Percentiles rank a stretch among this genome's conserved stretches.
Conservation (phyloP, 2,888 invertebrate species). For the Acanthopleura granulata region DNA sequence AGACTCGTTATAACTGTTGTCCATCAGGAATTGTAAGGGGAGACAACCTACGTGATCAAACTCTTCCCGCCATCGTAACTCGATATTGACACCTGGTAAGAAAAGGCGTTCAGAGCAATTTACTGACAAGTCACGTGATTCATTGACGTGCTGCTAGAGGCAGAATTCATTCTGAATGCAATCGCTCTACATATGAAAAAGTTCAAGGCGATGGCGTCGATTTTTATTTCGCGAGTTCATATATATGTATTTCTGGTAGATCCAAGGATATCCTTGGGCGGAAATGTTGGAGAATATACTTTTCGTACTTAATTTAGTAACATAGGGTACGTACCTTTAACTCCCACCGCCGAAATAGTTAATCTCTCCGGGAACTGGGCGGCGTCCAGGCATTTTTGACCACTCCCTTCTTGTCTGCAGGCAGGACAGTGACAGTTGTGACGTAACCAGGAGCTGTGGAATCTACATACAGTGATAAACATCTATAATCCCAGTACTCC, state of each 20-base stretch:
- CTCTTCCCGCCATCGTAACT: slow-evolving; percentile 31
- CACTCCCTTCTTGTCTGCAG: slow-evolving; percentile 41
- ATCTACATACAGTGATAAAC: slow-evolving; percentile 28
- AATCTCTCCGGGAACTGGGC: slow-evolving; percentile 31
- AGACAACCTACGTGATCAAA: slow-evolving; percentile 32
- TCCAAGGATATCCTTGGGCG: too few relatives aligned
- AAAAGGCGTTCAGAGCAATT: too few relatives aligned
- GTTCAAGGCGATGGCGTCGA: background rate
- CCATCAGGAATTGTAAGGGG: slow-evolving; percentile 24
- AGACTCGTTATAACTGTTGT: slow-evolving; percentile 17
- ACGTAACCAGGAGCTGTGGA: slow-evolving; percentile 46
- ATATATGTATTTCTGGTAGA: too few relatives aligned
- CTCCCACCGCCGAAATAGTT: slow-evolving; percentile 25
- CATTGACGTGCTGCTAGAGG: too few relatives aligned
- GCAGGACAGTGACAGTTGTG: slow-evolving; percentile 46
- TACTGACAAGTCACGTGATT: too few relatives aligned
- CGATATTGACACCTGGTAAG: slow-evolving; percentile 9
- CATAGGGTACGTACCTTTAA: too few relatives aligned
- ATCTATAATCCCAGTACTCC: too few relatives aligned
- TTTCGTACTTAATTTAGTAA: too few relatives aligned
- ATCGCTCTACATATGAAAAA: too few relatives aligned
- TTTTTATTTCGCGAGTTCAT: slow-evolving; percentile 21
- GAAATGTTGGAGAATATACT: too few relatives aligned
- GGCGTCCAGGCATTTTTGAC: slow-evolving; percentile 38
- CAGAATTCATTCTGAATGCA: too few relatives aligned